Evolutionary conservation across 1,140 invertebrate species (phyloP), one percentile per base, ranked within the genome.

Genomic region (Propsilocerus akamusi): DNA sequence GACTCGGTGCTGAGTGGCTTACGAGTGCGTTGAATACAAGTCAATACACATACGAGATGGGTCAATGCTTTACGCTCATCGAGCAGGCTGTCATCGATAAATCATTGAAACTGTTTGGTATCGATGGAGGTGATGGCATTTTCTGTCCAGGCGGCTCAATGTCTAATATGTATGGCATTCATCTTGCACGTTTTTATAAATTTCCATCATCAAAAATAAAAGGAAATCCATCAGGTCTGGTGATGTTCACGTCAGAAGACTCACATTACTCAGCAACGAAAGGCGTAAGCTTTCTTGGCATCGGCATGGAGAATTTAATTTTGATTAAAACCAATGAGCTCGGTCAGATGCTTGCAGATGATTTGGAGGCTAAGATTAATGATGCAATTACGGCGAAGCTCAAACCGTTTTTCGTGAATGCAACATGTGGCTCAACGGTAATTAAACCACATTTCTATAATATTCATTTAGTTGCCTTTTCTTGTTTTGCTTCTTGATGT

Each of bases 241-340:
- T 76, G 0, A 62, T 77, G 5, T 85, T 84, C 52, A 78, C 80
- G 22, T 87, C 83, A n/a, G 74, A 84, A 60, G 80, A 89, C 67
- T 69, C 83, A 51, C 92, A 96, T 64, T 96, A 94, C 63, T 95
- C 91, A 0, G 76, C 93, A 12, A 71, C 74, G 53, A 88, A 89
- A 66, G 77, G 72, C 3, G 77, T 80, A 2, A 77, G 86, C 57
- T 83, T 87, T 76, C 63, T 92, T 7, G 88, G 88, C 0, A 64
- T 91, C 23, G 89, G 89, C 1, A 80, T 75, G 0, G 77, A 91
- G 23, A 81, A 80, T 59, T 72, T 86, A 5, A 61, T 77, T 24
- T 61, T 72, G 55, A 74, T 93, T 0, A 72, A 75, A 54, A 78
- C 77, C 1, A 83, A 89, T 59, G 58, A 69, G 2, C 49, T 58